These are phyloP conservation scores for Alauda arvensis DNA, from an alignment of 2,797 vertebrate genomes.

Conservation along the genomic window DNA sequence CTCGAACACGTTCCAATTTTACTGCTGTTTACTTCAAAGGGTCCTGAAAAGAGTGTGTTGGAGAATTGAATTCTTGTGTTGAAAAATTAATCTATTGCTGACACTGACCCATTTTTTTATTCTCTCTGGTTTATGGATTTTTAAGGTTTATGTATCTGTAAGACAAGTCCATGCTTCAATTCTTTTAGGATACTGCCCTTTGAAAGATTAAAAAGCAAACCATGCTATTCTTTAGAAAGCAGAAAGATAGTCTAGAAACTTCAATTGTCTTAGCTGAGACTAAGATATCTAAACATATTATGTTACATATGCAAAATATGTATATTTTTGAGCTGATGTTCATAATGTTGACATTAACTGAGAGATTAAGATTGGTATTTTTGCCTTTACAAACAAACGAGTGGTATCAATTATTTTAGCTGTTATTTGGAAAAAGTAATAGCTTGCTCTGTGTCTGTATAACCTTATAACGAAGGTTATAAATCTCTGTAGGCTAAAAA, in stretches of 20 bases:
- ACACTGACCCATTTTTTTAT: conserved; percentile 71
- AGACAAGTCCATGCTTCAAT: conserved; percentile 22
- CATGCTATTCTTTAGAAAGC: neutral
- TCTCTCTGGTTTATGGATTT: conserved; percentile 59
- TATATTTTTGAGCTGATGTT: neutral
- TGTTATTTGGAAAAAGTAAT: neutral
- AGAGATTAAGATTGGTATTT: neutral
- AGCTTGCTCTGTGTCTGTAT: neutral
- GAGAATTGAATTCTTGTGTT: conserved; percentile 63
- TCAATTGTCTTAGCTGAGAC: neutral
- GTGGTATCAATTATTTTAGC: neutral
- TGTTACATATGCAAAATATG: neutral
- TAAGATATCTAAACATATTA: neutral
- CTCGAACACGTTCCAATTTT: conserved; percentile 42
- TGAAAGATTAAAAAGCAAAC: conserved; percentile 31
- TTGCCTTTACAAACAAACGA: neutral
- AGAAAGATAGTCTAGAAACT: neutral
- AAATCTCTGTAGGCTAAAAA: neutral
- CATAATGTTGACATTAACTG: neutral
- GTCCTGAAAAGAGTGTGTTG: conserved; percentile 19
- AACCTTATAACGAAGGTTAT: neutral
- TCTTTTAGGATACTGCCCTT: neutral
- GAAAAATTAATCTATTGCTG: conserved; percentile 74
- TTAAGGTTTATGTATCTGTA: conserved; percentile 63
- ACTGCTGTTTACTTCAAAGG: conserved; percentile 72